Conservation (phyloP, 1,140 invertebrate species). For the Saccostrea echinata region DNA sequence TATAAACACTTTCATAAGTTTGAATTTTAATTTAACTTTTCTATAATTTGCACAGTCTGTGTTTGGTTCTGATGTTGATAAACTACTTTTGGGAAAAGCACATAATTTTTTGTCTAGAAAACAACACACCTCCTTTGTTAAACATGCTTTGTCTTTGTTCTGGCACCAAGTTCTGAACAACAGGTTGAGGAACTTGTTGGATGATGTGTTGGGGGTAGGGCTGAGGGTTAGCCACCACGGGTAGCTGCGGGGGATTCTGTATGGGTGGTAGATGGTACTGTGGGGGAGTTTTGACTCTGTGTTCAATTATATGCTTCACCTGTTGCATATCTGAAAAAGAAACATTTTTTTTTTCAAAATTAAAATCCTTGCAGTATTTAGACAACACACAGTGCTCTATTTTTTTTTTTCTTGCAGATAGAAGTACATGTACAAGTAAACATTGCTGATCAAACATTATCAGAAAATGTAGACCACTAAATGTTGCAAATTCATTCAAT, state of each 20-base stretch:
- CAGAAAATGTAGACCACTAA: too few species aligned
- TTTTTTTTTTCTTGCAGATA: too few species aligned
- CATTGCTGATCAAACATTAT: too few species aligned
- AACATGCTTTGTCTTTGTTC: conserved; percentile 63
- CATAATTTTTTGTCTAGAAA: background rate
- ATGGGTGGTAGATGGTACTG: conserved; percentile 65
- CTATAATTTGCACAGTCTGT: too few species aligned
- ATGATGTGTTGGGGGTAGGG: conserved; percentile 56
- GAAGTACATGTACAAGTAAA: too few species aligned
- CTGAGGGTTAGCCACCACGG: conserved; percentile 7
- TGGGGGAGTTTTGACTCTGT: conserved; percentile 56
- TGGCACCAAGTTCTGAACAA: conserved; percentile 64
- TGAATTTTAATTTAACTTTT: too few species aligned
- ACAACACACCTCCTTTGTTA: conserved; percentile 70
- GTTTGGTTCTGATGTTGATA: too few species aligned
- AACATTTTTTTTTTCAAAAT: background rate
- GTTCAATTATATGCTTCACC: conserved; percentile 74
- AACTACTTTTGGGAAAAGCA: too few species aligned
- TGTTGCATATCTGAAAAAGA: conserved; percentile 68
- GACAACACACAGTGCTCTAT: too few species aligned
- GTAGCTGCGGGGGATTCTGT: conserved; percentile 39
- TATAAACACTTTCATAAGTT: background rate
- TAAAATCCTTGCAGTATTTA: background rate
- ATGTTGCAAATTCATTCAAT: too few species aligned
- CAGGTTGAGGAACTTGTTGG: conserved; percentile 61